Conservation (phyloP, 2,797 vertebrate genomes). For the Betta splendens region DNA sequence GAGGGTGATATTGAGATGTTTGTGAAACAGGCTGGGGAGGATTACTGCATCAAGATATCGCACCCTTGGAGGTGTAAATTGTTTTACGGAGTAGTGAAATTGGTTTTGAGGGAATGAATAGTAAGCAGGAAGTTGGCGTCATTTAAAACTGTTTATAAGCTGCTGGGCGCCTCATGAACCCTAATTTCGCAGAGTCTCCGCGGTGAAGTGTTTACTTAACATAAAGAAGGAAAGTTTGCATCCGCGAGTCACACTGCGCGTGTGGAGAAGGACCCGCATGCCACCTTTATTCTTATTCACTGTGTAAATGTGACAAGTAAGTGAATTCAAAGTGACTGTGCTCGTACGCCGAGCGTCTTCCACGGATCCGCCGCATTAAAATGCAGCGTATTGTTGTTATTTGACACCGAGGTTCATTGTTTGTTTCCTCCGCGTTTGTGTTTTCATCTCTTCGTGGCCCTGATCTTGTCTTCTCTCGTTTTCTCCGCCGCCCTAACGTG, state of each 20-base stretch:
- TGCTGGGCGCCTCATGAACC: conserved; percentile 50
- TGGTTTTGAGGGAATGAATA: conserved; percentile 63
- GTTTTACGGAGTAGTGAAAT: conserved; percentile 66
- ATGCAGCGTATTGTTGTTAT: conserved; percentile 8
- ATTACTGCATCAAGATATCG: conserved; percentile 61
- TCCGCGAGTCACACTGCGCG: conserved; percentile 1
- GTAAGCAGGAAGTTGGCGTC: conserved; percentile 61
- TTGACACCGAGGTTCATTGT: conserved; percentile 16
- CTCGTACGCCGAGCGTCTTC: background rate
- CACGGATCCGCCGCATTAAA: background rate
- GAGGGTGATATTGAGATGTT: conserved; percentile 46
- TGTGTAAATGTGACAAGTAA: conserved; percentile 1
- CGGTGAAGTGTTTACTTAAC: conserved; percentile 51
- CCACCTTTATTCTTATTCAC: background rate
- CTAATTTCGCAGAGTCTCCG: conserved; percentile 40
- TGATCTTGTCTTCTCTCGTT: conserved; percentile 21
- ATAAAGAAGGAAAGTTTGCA: conserved; percentile 31
- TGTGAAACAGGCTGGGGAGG: conserved; percentile 48
- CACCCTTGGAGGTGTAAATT: conserved; percentile 68
- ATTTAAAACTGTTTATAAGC: conserved; percentile 62
- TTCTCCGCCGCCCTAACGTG: conserved; percentile 16
- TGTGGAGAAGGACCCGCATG: background rate
- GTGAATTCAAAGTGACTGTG: background rate
- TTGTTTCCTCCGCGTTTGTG: conserved; percentile 3
- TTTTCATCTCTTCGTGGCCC: conserved; percentile 41